phyloP scores from a whole-genome alignment of 1,140 invertebrate species.

The Drosophila ambigua region DNA sequence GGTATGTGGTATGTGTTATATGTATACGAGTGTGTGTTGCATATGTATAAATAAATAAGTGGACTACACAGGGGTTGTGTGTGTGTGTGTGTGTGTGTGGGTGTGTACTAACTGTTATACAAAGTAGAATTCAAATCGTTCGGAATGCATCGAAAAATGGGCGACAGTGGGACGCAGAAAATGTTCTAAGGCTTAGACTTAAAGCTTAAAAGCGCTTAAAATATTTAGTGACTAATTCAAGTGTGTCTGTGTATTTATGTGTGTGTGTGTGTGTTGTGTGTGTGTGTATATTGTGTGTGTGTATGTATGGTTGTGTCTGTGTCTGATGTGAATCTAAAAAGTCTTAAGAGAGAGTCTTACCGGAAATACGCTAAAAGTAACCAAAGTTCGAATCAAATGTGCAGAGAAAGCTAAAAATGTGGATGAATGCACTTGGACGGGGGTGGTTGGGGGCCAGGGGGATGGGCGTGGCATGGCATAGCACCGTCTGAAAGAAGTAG shows the following conservation, averaged over 20 bases:
- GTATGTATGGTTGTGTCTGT: conserved; percentile 24
- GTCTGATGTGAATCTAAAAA: conserved; percentile 41
- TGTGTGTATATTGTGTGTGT: conserved; percentile 37
- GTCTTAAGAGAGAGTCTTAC: conserved; percentile 57
- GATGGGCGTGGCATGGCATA: conserved; percentile 46
- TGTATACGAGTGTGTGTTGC: conserved; percentile 3
- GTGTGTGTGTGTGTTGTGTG: conserved; percentile 22
- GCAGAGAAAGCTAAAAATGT: conserved; percentile 36
- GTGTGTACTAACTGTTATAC: conserved; percentile 53
- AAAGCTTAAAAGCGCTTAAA: conserved; percentile 75
- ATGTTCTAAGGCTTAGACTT: conserved; percentile 65
- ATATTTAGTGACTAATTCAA: conserved; percentile 83
- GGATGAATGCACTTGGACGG: not conserved
- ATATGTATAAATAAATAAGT: conserved; percentile 58
- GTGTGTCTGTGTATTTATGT: conserved; percentile 38
- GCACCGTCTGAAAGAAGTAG: conserved; percentile 65
- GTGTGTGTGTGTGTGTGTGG: not conserved
- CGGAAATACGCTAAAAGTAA: conserved; percentile 47
- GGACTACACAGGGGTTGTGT: conserved; percentile 9
- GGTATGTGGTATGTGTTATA: conserved; percentile 13
- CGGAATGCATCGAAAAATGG: conserved; percentile 10
- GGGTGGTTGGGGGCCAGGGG: not conserved
- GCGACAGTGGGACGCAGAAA: conserved; percentile 30
- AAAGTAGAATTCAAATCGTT: conserved; percentile 25
- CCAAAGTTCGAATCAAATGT: conserved; percentile 37